These are phyloP conservation scores for Xiphophorus couchianus DNA, from an alignment of 2,113 vertebrate species.

Conservation along the genomic window DNA sequence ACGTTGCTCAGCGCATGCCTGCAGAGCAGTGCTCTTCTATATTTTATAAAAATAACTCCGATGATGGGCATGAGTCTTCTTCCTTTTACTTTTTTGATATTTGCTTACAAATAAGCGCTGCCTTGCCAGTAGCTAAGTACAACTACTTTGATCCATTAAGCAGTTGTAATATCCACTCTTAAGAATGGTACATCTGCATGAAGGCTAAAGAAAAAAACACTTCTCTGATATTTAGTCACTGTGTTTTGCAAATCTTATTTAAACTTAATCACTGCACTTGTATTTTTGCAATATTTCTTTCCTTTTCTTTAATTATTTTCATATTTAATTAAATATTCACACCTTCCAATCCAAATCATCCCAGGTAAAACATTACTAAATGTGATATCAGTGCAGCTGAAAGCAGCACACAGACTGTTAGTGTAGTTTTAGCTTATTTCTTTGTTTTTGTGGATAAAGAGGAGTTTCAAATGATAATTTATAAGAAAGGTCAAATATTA, in stretches of 20 bases:
- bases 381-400: constrained; percentile 32
- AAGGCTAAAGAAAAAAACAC: constrained; percentile 31
- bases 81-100: constrained; percentile 43
- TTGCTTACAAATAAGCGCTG: constrained; percentile 64
- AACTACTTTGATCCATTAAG: constrained; percentile 64
- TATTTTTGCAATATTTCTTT: constrained; percentile 21
- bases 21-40: constrained; percentile 56
- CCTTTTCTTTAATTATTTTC: constrained; percentile 20
- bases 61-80: constrained; percentile 58
- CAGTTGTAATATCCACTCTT: constrained; percentile 48
- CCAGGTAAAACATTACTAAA: constrained; percentile 29
- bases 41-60: constrained; percentile 43
- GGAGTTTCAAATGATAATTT: constrained; percentile 20
- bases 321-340: constrained; percentile 3
- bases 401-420: constrained; percentile 28
- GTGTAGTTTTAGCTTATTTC: constrained; percentile 16
- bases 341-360: constrained; percentile 17
- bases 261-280: constrained; percentile 4
- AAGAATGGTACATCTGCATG: constrained; percentile 71
- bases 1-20: constrained; percentile 55
- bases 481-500: constrained; percentile 17
- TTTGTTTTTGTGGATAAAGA: constrained; percentile 17
- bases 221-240: constrained; percentile 44
- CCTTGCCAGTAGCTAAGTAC: constrained; percentile 55
- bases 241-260: constrained; percentile 31